These are phyloP conservation scores for Drosophila yooni DNA, from an alignment of 2,888 invertebrate species.

Conservation along the genomic window DNA sequence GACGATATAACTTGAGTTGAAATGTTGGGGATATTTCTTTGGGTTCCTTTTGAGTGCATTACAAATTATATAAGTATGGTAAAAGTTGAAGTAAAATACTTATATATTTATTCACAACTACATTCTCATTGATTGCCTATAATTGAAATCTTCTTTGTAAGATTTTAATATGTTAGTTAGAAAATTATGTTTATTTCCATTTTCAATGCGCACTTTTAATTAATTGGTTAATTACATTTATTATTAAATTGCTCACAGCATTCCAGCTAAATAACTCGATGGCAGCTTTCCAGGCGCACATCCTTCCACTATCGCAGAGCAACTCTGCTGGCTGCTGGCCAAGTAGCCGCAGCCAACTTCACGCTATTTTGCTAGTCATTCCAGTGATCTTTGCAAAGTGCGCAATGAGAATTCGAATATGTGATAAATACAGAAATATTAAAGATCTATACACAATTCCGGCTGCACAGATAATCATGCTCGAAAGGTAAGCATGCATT, in stretches of 20 bases:
- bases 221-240: neutral
- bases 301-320: neutral
- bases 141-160: neutral
- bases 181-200: neutral
- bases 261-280: neutral
- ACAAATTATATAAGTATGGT: neutral
- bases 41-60: neutral
- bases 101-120: neutral
- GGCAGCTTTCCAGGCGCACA: neutral
- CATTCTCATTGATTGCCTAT: neutral
- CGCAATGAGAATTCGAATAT: neutral
- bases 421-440: neutral
- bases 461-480: neutral
- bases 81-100: neutral
- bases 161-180: neutral
- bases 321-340: conserved; percentile 2
- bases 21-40: neutral
- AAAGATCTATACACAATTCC: neutral
- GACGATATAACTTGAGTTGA: neutral
- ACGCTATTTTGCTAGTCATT: neutral
- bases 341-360: conserved; percentile 4
- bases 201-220: neutral
- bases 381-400: neutral
- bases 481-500: neutral
- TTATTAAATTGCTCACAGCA: neutral